Evolutionary conservation across 1,140 invertebrate species (phyloP).

Genomic region (Batillaria attramentaria): DNA sequence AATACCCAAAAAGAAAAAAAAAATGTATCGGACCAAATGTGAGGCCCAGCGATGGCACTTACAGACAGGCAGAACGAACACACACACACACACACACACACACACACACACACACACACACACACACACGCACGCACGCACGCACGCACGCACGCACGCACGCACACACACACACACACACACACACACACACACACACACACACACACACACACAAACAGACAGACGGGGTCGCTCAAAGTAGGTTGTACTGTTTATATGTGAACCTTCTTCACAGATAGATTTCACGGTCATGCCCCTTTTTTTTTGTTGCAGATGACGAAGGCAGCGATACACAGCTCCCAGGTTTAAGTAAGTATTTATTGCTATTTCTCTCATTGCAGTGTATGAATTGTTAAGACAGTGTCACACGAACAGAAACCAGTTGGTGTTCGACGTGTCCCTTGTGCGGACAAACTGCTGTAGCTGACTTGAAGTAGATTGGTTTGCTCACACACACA

Average conservation of each 20-base stretch:
- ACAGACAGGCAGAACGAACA: not conserved
- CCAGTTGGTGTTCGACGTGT: too few relatives aligned
- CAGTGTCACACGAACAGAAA: too few relatives aligned
- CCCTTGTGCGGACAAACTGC: too few relatives aligned
- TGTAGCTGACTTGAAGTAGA: too few relatives aligned
- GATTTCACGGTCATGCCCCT: not conserved
- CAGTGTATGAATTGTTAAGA: too few relatives aligned
- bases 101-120: not conserved
- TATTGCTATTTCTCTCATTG: not conserved
- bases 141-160: not conserved
- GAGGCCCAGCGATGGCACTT: too few relatives aligned
- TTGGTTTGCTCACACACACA: not conserved
- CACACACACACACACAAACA: not conserved
- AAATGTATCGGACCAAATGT: too few relatives aligned
- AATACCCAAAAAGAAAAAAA: not conserved
- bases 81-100: slow-evolving; percentile 1
- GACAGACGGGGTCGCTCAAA: not conserved
- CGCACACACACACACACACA: slow-evolving; percentile 7
- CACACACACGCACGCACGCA: not conserved
- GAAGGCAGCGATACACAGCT: too few relatives aligned
- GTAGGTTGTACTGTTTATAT: not conserved
- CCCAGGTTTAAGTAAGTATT: too few relatives aligned
- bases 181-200: not conserved
- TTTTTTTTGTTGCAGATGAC: not conserved
- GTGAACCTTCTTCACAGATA: not conserved